Conservation (phyloP, 1,140 invertebrate genomes). For the Leptinotarsa lineolata region DNA sequence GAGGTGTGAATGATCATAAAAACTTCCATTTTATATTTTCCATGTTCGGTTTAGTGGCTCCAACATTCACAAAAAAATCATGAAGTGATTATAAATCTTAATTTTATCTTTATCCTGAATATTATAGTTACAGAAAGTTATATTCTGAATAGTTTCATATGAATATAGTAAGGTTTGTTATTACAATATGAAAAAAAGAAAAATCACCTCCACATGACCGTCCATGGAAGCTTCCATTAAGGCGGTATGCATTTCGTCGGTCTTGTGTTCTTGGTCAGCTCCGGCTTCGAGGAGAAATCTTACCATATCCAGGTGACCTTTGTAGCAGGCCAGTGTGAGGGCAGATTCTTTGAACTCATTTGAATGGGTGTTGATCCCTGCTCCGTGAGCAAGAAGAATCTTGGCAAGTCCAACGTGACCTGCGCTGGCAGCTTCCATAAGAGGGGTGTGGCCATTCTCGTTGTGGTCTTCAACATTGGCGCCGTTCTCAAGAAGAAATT, state of each 20-base stretch:
- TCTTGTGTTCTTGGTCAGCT: slow-evolving; percentile 96
- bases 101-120: too few relatives aligned
- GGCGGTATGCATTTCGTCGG: slow-evolving; percentile 99
- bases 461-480: slow-evolving; percentile 98
- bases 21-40: too few relatives aligned
- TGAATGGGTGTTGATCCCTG: slow-evolving; percentile 97
- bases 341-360: slow-evolving; percentile 98
- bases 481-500: slow-evolving; percentile 83
- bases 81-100: too few relatives aligned
- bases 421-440: slow-evolving; percentile 98
- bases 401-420: slow-evolving; percentile 95
- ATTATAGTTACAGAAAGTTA: too few relatives aligned
- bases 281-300: slow-evolving; percentile 91
- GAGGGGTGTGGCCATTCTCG: slow-evolving; percentile 97
- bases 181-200: too few relatives aligned
- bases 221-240: slow-evolving; percentile 99
- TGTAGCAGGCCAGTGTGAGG: slow-evolving; percentile 95
- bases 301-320: slow-evolving; percentile 66
- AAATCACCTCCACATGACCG: slow-evolving; percentile 93
- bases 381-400: slow-evolving; percentile 88
- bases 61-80: too few relatives aligned
- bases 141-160: too few relatives aligned
- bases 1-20: too few relatives aligned
- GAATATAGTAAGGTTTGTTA: too few relatives aligned
- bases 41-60: too few relatives aligned